Evolutionary conservation across 2,797 vertebrate species (phyloP), one percentile per base, ranked within the genome.

Genomic region (Scomberomorus guttatus): DNA sequence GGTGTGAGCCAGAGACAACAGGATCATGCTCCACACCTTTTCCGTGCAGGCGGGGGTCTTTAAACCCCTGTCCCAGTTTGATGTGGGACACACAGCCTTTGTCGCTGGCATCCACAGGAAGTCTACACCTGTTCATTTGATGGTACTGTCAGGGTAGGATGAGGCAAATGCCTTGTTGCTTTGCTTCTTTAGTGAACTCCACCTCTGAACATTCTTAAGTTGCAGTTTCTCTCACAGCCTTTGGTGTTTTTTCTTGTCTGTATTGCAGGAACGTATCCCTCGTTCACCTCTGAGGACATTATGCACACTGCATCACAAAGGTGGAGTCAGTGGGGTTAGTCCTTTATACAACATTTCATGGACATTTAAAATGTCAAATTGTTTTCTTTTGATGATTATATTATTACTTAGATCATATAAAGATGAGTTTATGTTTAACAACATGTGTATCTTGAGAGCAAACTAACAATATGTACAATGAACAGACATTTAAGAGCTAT

Each of bases 121-220:
- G 96, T 99, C 37, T 99, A 97, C 85, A 98, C 97, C 7, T 97
- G 96, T 0, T 98, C 97, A 42, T 96, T 95, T 0, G 98, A 99
- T 90, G 91, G 95, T 62, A 97, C 96, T 0, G 86, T 98, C 73
- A 96, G 97, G 95, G 97, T 97, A 75, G 74, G 87, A 37, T 6
- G 17, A 25, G 6, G 8, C n/a, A 27, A 2, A 10, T 18, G 54
- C 11, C 6, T 32, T 3, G 1, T 64, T 66, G 3, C 13, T 27
- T 56, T 4, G 1, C 14, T 24, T 70, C 2, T 50, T 66, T 1
- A 3, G 18, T 4, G 3, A 32, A 32, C 29, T 32, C 29, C 29
- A 32, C n/a, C 27, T 0, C 20, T 22, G 3, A 70, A 22, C 27
- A 8, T 27, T 39, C 13, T 13, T 72, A 10, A 6, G 18, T 27